phyloP scores from a whole-genome alignment of 2,797 vertebrate species.

The Botia kubotai region DNA sequence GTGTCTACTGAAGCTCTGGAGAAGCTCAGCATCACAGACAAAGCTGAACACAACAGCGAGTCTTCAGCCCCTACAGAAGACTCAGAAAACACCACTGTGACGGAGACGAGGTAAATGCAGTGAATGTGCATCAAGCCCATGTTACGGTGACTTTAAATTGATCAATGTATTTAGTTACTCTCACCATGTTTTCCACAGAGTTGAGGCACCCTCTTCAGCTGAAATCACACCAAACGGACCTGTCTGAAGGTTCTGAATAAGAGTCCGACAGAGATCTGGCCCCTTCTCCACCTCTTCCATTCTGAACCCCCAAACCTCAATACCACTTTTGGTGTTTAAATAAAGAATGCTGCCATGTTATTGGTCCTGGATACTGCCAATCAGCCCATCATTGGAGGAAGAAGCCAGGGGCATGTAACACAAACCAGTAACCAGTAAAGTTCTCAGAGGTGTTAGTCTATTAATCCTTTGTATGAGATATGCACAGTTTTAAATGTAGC shows the following conservation, averaged over 20 bases:
- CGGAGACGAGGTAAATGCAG: constrained; percentile 71
- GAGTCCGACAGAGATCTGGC: constrained; percentile 46
- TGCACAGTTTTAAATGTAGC: constrained; percentile 84
- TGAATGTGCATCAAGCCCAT: neutral
- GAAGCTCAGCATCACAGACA: constrained; percentile 77
- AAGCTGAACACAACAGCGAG: constrained; percentile 58
- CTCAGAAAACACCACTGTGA: constrained; percentile 65
- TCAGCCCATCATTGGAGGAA: constrained; percentile 68
- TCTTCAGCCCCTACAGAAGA: constrained; percentile 52
- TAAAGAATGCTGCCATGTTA: constrained; percentile 78
- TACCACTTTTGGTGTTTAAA: constrained; percentile 76
- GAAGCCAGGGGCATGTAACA: constrained; percentile 66
- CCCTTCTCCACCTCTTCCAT: constrained; percentile 67
- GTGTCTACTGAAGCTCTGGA: constrained; percentile 72
- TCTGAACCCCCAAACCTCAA: constrained; percentile 68
- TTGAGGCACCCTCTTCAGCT: constrained; percentile 64
- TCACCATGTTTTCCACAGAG: constrained; percentile 64
- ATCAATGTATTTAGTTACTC: neutral
- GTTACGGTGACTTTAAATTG: neutral
- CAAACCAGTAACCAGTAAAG: constrained; percentile 63
- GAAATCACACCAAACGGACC: constrained; percentile 80
- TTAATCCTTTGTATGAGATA: constrained; percentile 72
- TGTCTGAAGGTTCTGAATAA: constrained; percentile 68
- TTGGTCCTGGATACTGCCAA: constrained; percentile 83
- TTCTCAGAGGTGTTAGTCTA: constrained; percentile 71